Percentiles rank a stretch among this genome's conserved stretches.
phyloP scores from a whole-genome alignment of 2,113 vertebrate genomes.

The Mugil cephalus region DNA sequence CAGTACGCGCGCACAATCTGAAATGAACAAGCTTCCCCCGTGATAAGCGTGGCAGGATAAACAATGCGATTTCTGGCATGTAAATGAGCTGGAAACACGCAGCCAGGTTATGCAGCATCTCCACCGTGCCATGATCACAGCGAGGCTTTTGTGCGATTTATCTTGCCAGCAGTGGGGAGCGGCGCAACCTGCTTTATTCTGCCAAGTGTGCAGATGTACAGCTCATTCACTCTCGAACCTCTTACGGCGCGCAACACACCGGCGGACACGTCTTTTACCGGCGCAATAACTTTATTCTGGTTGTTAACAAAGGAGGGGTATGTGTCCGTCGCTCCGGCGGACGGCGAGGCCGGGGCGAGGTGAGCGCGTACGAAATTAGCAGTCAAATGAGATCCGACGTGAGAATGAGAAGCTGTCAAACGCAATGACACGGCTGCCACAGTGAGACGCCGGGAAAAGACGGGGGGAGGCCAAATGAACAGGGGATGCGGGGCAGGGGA shows the following conservation, averaged over 20 bases:
- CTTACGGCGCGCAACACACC: conserved; percentile 22
- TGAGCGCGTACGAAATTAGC: conserved; percentile 62
- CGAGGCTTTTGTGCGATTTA: conserved; percentile 49
- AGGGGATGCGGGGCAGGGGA: conserved; percentile 56
- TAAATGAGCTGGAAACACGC: conserved; percentile 13
- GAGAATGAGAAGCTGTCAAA: conserved; percentile 98
- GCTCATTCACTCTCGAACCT: conserved; percentile 27
- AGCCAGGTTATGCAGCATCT: conserved; percentile 31
- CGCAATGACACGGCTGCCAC: conserved; percentile 89
- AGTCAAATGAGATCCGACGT: conserved; percentile 89
- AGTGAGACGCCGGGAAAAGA: conserved; percentile 58
- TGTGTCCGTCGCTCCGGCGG: not conserved
- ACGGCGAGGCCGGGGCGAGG: conserved; percentile 1
- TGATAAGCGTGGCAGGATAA: not conserved
- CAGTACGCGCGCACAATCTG: not conserved
- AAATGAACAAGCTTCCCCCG: not conserved
- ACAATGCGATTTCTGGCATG: conserved; percentile 19
- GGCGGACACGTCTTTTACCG: conserved; percentile 12
- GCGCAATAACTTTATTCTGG: conserved; percentile 8
- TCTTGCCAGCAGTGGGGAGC: conserved; percentile 35
- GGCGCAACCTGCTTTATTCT: conserved; percentile 30
- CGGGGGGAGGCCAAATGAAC: conserved; percentile 36
- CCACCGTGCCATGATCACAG: conserved; percentile 41
- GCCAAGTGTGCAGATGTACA: conserved; percentile 42
- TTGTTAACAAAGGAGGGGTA: conserved; percentile 14